Conservation (phyloP, 2,888 invertebrate genomes). For the Ornithoptera alexandrae region DNA sequence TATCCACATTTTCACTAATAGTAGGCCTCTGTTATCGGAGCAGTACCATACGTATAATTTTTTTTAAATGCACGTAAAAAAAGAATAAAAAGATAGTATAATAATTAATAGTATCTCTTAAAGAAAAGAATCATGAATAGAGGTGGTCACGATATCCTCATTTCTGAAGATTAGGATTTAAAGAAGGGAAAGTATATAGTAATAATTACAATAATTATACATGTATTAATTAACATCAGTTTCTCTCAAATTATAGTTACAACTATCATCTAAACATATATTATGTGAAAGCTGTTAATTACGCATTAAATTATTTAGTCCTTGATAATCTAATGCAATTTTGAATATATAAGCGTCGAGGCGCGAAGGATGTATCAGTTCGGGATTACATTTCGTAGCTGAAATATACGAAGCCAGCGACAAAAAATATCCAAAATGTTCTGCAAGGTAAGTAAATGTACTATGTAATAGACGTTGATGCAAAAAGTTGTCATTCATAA, state of each 20-base stretch:
- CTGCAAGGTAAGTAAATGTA: background rate
- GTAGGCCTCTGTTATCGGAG: too few species aligned
- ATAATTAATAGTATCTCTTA: too few species aligned
- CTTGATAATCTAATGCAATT: conserved; percentile 1
- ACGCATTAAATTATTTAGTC: background rate
- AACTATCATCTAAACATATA: background rate
- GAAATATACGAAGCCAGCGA: background rate
- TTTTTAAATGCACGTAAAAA: too few species aligned
- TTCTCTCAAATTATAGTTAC: background rate
- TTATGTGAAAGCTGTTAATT: background rate
- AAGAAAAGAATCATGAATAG: too few species aligned
- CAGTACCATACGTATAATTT: too few species aligned
- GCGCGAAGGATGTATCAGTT: conserved; percentile 2
- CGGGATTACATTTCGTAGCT: background rate
- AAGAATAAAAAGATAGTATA: too few species aligned
- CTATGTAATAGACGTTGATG: background rate
- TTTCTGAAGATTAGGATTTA: too few species aligned
- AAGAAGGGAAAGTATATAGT: too few species aligned
- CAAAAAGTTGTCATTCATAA: too few species aligned
- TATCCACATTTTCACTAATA: too few species aligned
- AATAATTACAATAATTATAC: background rate
- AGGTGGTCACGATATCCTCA: too few species aligned
- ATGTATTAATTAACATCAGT: background rate
- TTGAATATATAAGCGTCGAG: conserved; percentile 1
- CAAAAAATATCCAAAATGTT: conserved; percentile 3